Percentiles rank a stretch among this genome's conserved stretches.
Evolutionary conservation across 1,140 invertebrate genomes (phyloP).

Genomic region (Reticulitermes speratus): DNA sequence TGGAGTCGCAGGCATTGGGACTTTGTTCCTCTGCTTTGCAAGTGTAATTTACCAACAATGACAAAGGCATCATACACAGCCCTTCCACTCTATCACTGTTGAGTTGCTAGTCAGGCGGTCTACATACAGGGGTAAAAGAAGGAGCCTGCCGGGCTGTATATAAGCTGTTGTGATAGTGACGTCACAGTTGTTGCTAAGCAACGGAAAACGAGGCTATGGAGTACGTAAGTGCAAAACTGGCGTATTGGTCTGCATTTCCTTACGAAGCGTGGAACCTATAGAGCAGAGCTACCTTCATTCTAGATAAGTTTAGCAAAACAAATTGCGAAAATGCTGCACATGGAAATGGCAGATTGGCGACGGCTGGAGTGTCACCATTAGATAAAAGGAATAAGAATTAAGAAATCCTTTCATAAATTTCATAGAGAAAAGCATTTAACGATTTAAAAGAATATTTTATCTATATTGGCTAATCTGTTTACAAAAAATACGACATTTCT

Average conservation of each 20-base stretch:
- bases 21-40: too few species aligned
- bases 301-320: background rate
- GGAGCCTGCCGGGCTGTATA: background rate
- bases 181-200: constrained; percentile 4
- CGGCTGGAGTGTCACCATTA: background rate
- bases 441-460: too few species aligned
- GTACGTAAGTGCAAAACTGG: background rate
- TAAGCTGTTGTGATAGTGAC: constrained; percentile 6
- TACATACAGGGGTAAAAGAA: background rate
- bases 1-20: too few species aligned
- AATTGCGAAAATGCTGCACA: background rate
- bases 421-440: too few species aligned
- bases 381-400: too few species aligned
- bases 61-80: background rate
- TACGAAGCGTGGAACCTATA: background rate
- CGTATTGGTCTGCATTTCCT: background rate
- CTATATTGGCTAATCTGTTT: too few species aligned
- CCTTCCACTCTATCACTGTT: background rate
- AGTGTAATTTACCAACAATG: too few species aligned
- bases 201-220: background rate
- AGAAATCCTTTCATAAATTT: too few species aligned
- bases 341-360: background rate
- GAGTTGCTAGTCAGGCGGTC: background rate
- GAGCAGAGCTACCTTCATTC: background rate
- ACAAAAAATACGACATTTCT: too few species aligned